Evolutionary conservation across 2,113 vertebrate genomes (phyloP), one percentile per base, ranked within the genome.

Genomic region (Empidonax traillii): DNA sequence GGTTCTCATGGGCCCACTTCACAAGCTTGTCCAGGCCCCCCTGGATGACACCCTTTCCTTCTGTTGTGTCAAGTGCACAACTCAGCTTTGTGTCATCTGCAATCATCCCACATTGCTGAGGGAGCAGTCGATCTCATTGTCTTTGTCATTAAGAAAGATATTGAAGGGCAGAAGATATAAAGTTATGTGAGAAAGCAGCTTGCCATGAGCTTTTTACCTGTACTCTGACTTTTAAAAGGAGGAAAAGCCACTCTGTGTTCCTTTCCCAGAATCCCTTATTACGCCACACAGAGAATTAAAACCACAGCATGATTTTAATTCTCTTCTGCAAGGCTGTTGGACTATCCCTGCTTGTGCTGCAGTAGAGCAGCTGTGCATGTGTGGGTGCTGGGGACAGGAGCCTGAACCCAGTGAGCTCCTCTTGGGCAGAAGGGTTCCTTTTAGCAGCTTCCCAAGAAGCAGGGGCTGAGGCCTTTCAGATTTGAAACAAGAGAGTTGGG

Each of bases 361-460:
- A 41, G 59, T 31, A 52, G 21, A 47, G 15, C 14, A 35, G 1
- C 3, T 18, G 19, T 43, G 31, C 31, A 30, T 0, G 0, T 4
- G 3, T 3, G 8, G n/a, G 13, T 8, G 9, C 24, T 14, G 14
- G 23, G 43, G 21, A 12, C 43, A 41, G 61, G 18, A 65, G 13
- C 7, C 28, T 2, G 3, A 33, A 16, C 9, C 20, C 4, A 3
- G 4, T 1, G 6, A 62, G 12, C 20, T 73, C 17, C 14, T 20
- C 49, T 73, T 24, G 12, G 59, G 30, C 1, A 1, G 30, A 63
- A 35, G 39, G 8, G 10, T 43, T 56, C 5, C 2, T 84, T 69
- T 78, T 11, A 71, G 46, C 61, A 84, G 15, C 56, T 78, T 92
- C 52, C 14, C 47, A 74, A 71, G 47, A 35, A 83, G 41, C 12